Evolutionary conservation across 2,888 invertebrate genomes (phyloP).

Genomic region (Pimpla rufipes): DNA sequence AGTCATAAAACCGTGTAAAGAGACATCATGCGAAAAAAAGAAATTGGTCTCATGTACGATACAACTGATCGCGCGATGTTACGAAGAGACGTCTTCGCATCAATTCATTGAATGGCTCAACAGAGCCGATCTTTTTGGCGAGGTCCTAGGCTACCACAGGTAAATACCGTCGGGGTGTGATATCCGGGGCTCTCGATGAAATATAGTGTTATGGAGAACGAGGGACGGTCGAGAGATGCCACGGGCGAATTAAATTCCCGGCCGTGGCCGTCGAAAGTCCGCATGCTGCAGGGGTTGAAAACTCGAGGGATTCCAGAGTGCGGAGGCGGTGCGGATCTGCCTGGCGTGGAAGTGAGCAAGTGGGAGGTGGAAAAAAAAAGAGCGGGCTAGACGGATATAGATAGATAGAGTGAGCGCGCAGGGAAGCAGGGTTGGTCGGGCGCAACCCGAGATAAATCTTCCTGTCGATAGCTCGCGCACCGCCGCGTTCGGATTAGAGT

Average conservation of each 20-base stretch:
- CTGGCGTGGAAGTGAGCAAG: slow-evolving; percentile 7
- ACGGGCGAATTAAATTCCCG: slow-evolving; percentile 62
- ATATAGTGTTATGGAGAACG: slow-evolving; percentile 43
- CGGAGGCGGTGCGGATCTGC: slow-evolving; percentile 48
- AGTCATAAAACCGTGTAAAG: too few relatives aligned
- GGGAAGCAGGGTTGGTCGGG: slow-evolving; percentile 63
- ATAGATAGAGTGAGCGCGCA: slow-evolving; percentile 18
- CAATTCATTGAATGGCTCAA: slow-evolving; percentile 10
- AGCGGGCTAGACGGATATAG: slow-evolving; percentile 29
- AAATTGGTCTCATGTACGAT: neutral
- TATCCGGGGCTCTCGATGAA: slow-evolving; percentile 42
- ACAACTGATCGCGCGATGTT: neutral
- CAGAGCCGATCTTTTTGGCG: slow-evolving; percentile 32
- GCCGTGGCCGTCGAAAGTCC: slow-evolving; percentile 61
- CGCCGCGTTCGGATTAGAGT: slow-evolving; percentile 82
- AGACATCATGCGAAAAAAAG: too few relatives aligned
- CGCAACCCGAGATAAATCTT: slow-evolving; percentile 82
- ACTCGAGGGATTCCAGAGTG: slow-evolving; percentile 56
- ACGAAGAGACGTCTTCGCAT: slow-evolving; percentile 32
- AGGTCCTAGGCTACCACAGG: neutral
- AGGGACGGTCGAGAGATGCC: slow-evolving; percentile 24
- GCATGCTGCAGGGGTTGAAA: slow-evolving; percentile 57
- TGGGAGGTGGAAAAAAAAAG: slow-evolving; percentile 9
- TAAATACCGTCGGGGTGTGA: slow-evolving; percentile 42
- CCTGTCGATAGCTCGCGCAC: slow-evolving; percentile 83